A percentile compares a stretch with the other conserved stretches of the same genome.
phyloP scores from a whole-genome alignment of 2,113 vertebrate species.

The Hipposideros armiger region DNA sequence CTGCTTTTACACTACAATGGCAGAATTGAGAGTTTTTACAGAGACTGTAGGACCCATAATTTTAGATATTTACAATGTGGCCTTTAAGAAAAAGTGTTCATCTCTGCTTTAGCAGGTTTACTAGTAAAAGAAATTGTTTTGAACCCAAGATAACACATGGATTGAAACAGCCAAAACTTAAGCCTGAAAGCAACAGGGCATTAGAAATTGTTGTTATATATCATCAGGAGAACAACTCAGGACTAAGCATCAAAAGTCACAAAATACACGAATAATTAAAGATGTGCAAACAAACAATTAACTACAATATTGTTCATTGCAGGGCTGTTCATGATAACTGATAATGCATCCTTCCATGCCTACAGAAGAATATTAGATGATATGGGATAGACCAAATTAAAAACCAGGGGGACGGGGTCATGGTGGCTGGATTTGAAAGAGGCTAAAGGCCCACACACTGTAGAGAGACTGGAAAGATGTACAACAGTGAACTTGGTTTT shows the following conservation, averaged over 20 bases:
- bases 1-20: not conserved
- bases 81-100: constrained; percentile 37
- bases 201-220: not conserved
- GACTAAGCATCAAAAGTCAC: not conserved
- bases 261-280: constrained; percentile 18
- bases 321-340: not conserved
- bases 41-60: not conserved
- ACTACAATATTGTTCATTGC: not conserved
- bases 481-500: not conserved
- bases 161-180: constrained; percentile 30
- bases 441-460: not conserved
- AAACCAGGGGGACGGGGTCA: not conserved
- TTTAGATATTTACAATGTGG: constrained; percentile 37
- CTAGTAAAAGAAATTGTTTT: not conserved
- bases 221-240: not conserved
- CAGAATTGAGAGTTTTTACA: not conserved
- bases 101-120: not conserved
- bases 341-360: not conserved
- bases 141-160: not conserved
- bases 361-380: not conserved
- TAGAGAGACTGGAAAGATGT: not conserved
- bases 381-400: not conserved
- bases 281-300: not conserved
- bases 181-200: not conserved
- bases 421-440: not conserved